phyloP scores from a whole-genome alignment of 2,113 vertebrate species.

The Melanostigma gelatinosum region DNA sequence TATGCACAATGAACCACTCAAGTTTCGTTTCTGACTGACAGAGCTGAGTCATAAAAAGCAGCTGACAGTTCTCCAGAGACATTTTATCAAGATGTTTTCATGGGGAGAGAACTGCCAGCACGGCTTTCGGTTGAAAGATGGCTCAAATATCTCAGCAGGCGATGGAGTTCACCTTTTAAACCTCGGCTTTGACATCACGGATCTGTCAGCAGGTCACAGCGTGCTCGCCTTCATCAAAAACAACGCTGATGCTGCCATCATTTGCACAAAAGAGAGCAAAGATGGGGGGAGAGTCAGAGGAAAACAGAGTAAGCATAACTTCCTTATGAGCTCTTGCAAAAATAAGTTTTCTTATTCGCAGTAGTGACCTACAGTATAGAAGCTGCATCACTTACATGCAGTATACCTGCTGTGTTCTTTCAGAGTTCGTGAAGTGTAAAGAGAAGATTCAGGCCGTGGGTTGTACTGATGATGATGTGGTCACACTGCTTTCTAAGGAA shows the following conservation, averaged over 20 bases:
- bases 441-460: slow-evolving; percentile 55
- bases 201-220: slow-evolving; percentile 24
- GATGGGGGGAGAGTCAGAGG: slow-evolving; percentile 45
- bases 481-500: slow-evolving; percentile 48
- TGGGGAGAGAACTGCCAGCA: slow-evolving; percentile 64
- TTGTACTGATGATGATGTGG: slow-evolving; percentile 43
- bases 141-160: accelerated
- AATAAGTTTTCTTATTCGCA: background rate
- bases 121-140: slow-evolving; percentile 25
- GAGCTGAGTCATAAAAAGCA: background rate
- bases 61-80: background rate
- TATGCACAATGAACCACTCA: background rate
- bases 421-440: slow-evolving; percentile 46
- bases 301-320: slow-evolving; percentile 57
- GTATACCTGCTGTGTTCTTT: background rate
- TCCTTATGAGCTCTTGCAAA: background rate
- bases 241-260: slow-evolving; percentile 39
- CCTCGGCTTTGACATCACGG: background rate
- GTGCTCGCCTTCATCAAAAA: slow-evolving; percentile 42
- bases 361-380: background rate
- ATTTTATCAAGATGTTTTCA: slow-evolving; percentile 34
- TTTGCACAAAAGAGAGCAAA: background rate
- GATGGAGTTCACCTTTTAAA: background rate
- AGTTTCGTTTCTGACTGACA: slow-evolving; percentile 47
- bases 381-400: background rate